Percentiles rank a stretch among this genome's conserved stretches.
Conservation (phyloP, 2,113 vertebrate species). For the Myotis yumanensis region DNA sequence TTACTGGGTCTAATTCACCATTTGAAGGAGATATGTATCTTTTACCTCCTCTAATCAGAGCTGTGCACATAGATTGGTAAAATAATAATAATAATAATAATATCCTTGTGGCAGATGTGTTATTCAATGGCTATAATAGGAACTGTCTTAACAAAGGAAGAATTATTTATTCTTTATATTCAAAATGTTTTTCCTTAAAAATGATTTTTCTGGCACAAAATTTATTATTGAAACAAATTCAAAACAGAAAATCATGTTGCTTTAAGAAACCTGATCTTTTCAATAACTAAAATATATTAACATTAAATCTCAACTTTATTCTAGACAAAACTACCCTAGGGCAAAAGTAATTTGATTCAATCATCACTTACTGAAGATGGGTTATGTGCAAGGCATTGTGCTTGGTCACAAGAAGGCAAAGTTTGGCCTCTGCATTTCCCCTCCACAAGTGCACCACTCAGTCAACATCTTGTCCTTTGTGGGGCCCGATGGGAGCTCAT, state of each 20-base stretch:
- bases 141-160: slow-evolving; percentile 57
- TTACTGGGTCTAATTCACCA: slow-evolving; percentile 37
- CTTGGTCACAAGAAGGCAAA: neutral
- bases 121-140: slow-evolving; percentile 46
- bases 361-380: neutral
- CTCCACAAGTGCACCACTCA: neutral
- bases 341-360: slow-evolving; percentile 35
- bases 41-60: slow-evolving; percentile 58
- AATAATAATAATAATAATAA: neutral
- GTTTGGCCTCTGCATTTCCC: neutral
- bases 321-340: neutral
- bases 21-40: slow-evolving; percentile 33
- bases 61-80: slow-evolving; percentile 13
- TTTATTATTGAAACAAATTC: slow-evolving; percentile 31
- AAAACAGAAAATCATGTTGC: slow-evolving; percentile 39
- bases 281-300: slow-evolving; percentile 31
- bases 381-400: neutral
- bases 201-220: slow-evolving; percentile 6
- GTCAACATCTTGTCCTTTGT: neutral
- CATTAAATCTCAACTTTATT: slow-evolving; percentile 35
- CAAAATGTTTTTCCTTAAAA: slow-evolving; percentile 40
- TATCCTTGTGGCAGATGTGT: neutral
- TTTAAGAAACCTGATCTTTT: slow-evolving; percentile 15
- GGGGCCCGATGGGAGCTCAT: neutral
- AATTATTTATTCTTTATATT: slow-evolving; percentile 57